Conservation (phyloP, 2,888 invertebrate species). For the Cabera pusaria region DNA sequence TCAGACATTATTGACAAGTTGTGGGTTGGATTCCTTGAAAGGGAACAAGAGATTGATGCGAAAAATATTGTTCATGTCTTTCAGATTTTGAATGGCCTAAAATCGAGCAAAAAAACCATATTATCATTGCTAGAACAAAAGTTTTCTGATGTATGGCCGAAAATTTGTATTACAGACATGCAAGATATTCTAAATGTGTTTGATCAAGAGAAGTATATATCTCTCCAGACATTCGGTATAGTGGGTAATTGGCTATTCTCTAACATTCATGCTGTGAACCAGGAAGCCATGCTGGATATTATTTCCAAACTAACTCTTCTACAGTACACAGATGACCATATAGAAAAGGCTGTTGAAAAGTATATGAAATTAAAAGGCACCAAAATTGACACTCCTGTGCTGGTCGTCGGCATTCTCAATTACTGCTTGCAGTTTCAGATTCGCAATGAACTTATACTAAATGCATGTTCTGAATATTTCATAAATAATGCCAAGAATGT, state of each 20-base stretch:
- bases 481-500: conserved; percentile 67
- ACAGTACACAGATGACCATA: conserved; percentile 79
- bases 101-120: conserved; percentile 83
- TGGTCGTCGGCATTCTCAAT: conserved; percentile 85
- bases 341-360: conserved; percentile 84
- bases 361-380: conserved; percentile 82
- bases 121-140: conserved; percentile 83
- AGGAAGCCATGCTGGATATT: conserved; percentile 80
- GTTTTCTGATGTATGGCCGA: conserved; percentile 81
- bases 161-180: conserved; percentile 70
- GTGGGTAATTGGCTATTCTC: conserved; percentile 82
- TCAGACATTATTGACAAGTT: conserved; percentile 84
- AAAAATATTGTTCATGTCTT: conserved; percentile 83
- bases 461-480: conserved; percentile 83
- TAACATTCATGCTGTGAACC: conserved; percentile 84
- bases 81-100: conserved; percentile 80
- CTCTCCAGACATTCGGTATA: conserved; percentile 64
- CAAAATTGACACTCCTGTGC: conserved; percentile 71
- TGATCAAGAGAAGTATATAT: conserved; percentile 61
- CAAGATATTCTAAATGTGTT: conserved; percentile 74
- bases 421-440: conserved; percentile 84
- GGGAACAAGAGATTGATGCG: conserved; percentile 81
- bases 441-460: conserved; percentile 81
- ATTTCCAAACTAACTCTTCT: conserved; percentile 79
- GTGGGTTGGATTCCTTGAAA: conserved; percentile 86